Evolutionary conservation across 2,888 invertebrate genomes (phyloP), one percentile per base, ranked within the genome.

Genomic region (Rhabditoides inermis): DNA sequence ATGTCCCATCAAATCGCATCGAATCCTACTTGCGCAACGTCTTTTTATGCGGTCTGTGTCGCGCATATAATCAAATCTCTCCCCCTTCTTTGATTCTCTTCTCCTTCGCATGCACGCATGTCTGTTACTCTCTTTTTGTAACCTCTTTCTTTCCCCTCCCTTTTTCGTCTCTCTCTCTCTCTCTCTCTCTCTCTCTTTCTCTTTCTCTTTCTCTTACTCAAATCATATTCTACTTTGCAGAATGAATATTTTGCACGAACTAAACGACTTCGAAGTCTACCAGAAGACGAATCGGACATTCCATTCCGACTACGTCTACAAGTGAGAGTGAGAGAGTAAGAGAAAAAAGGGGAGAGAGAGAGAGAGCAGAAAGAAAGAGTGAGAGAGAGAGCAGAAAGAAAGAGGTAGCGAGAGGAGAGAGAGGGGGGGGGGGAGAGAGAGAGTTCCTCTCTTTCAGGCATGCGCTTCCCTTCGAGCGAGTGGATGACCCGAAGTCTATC

Each of bases 231-330:
- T 12, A 22, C 3, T 25, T 28, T 42, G 35, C 42, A 30, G 32
- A 10, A 58, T 58, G 58, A 61, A 66, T 35, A 57, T 66, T 46
- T 51, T 60, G 42, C 55, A 47, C 12, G 60, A 64, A 12, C 55
- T 71, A 37, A 66, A 68, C 55, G 58, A 63, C n/a, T 74, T 74
- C 56, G 58, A 65, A 22, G 65, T 73, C 22, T 73, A 73, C 52
- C 54, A 55, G 39, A 52, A 57, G 28, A 50, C 56, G 15, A 66
- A 68, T 25, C 54, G 59, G 32, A 59, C 61, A 25, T 58, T 70
- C 49, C 64, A 66, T n/a, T 60, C 69, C 18, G 58, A 67, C 30
- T 73, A 74, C 49, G 56, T 60, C 25, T 73, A 73, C 56, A 63
- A 65, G 72, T 73, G 41, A 52, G n/a, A n/a, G n/a, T n/a, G n/a